Percentiles rank a stretch among this genome's conserved stretches.
Conservation (phyloP, 2,888 invertebrate species). For the Cartodere bifasciata region DNA sequence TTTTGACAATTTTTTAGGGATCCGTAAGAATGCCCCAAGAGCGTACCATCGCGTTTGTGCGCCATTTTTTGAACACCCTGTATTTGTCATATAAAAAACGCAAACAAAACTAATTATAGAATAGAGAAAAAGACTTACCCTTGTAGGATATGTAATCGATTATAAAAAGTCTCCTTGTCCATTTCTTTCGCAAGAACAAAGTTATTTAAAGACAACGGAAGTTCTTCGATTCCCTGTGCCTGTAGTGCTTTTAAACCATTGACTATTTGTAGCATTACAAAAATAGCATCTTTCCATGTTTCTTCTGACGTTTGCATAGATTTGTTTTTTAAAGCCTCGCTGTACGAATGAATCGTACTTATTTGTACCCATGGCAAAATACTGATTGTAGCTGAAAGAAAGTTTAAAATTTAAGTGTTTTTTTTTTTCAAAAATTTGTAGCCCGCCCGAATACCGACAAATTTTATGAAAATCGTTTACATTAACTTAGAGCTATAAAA, state of each 20-base stretch:
- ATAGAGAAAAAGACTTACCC: constrained; percentile 43
- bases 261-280: constrained; percentile 68
- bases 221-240: constrained; percentile 70
- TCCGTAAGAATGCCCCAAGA: too few species aligned
- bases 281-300: constrained; percentile 52
- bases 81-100: too few species aligned
- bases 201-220: constrained; percentile 55
- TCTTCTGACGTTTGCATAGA: constrained; percentile 30
- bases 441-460: too few species aligned
- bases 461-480: too few species aligned
- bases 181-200: constrained; percentile 58
- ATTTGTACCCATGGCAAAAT: constrained; percentile 63
- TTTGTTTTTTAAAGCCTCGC: constrained; percentile 45
- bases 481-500: too few species aligned
- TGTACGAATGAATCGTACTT: constrained; percentile 60
- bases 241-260: constrained; percentile 72
- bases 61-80: too few species aligned
- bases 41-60: too few species aligned
- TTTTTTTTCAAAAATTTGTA: too few species aligned
- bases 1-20: too few species aligned
- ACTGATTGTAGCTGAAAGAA: constrained; percentile 57
- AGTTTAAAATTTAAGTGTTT: constrained; percentile 6
- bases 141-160: constrained; percentile 60
- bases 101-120: too few species aligned
- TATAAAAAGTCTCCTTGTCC: constrained; percentile 47